Base-by-base conservation (phyloP, 1,140 invertebrate species). In the Chironomus striatipennis region DNA sequence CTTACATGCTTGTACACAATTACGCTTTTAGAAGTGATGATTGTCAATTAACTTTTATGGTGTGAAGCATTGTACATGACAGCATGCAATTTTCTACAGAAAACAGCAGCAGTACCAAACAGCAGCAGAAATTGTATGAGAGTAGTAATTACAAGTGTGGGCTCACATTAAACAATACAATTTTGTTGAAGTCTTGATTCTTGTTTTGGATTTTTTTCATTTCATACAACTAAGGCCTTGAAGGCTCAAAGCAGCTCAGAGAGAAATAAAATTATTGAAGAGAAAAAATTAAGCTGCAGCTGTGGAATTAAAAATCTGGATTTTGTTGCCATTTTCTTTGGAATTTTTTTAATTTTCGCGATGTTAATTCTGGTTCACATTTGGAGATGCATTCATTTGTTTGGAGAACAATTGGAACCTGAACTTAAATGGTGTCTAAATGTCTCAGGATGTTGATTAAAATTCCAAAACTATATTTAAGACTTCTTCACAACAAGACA, bases 21-120 rank as follows among this genome's bases (percentile, higher is more conserved):
- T 57, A 57, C 47, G 47, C 24, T 34, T 34, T 34, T 2, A 34
- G 24, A 34, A 34, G 47, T 57, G 47, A 57, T n/a, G 47, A 57
- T 57, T 57, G 47, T 57, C 47, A 57, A 57, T 57, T 57, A 57
- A 57, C 47, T 12, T 15, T 57, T n/a, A 57, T n/a, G 47, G 47
- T 57, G 47, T 57, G 47, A 57, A 57, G 47, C 47, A 57, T 57
- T 12, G 12, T 15, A 57, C 12, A 12, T n/a, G 47, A 57, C 47
- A 57, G 47, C 12, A 57, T 57, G 47, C 47, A 57, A 57, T 57
- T 57, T 57, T 57, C 43, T n/a, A 2, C 24, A 34, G 5, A 57
- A 57, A 57, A 15, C 47, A 12, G n/a, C 47, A 57, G n/a, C 47
- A 15, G n/a, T 4, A 57, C 12, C 24, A 34, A 34, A 57, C 47